Base-by-base conservation (phyloP, 2,113 vertebrate species). In the Pyrgilauda ruficollis region DNA sequence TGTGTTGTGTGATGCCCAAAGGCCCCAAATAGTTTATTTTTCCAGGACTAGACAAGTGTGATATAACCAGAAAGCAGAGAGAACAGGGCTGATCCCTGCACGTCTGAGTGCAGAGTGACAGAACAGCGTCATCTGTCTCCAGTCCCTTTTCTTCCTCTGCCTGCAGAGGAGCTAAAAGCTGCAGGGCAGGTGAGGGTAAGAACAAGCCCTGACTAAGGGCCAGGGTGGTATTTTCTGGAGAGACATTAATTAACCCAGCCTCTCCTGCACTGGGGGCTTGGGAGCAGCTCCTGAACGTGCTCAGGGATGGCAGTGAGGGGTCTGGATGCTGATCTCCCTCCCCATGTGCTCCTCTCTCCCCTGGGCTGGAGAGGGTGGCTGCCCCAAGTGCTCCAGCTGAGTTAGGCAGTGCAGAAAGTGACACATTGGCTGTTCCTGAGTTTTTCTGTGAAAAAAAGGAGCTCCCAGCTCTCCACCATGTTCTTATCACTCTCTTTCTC, bases 361-460 rank as follows among this genome's bases (percentile, higher is more conserved):
- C 20, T 43, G 24, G 22, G 46, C 63, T 44, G 55, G 37, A 73
- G 59, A 52, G 11, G 11, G 28, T 0, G 0, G 79, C 56, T 83
- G 33, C 43, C 58, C 35, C 1, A 0, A 69, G 47, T 3, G 0
- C 33, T 76, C 77, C 62, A 61, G 20, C 44, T 12, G 13, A 61
- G 21, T 80, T 91, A 27, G 0, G 1, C 37, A 37, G 80, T 69
- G 30, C 76, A 68, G 49, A 80, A 86, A 55, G 88, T 75, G 52
- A 50, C 50, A 85, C 17, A 46, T 28, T 47, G 79, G 31, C 69
- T 89, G 47, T 55, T 66, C 18, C 50, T 67, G 50, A 46, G 39
- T 50, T 91, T 87, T 87, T 82, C 61, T 67, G 10, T 47, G 37
- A 67, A 80, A 83, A 84, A 52, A 55, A 12, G 64, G 84, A 43